Conservation (phyloP, 1,140 invertebrate species). For the Saccostrea echinata region DNA sequence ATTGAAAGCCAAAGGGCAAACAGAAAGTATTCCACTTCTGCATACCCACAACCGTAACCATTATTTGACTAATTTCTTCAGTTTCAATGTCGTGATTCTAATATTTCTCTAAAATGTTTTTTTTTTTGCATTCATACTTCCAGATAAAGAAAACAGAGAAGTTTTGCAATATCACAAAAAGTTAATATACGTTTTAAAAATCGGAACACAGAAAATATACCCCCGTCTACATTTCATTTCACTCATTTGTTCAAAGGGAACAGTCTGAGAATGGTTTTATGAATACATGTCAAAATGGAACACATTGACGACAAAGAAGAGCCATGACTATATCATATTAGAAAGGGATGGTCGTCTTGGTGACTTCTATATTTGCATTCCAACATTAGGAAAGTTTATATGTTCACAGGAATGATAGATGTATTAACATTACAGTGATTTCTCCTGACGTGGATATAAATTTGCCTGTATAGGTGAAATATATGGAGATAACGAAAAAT, state of each 20-base stretch:
- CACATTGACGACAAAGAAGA: neutral
- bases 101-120: too few species aligned
- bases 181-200: neutral
- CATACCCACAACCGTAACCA: too few species aligned
- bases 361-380: neutral
- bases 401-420: neutral
- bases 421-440: neutral
- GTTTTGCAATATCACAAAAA: neutral
- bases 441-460: neutral
- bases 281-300: neutral
- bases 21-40: too few species aligned
- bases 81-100: too few species aligned
- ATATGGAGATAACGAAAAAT: too few species aligned
- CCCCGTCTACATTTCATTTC: neutral
- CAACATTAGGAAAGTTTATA: neutral
- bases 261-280: neutral
- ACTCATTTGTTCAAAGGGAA: neutral
- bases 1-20: too few species aligned
- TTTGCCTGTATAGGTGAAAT: neutral
- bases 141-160: neutral
- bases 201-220: neutral
- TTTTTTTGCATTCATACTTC: neutral
- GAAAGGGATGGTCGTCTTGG: neutral
- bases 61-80: too few species aligned
- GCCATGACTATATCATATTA: neutral